A percentile compares a stretch with the other conserved stretches of the same genome.
Evolutionary conservation across 1,140 invertebrate species (phyloP).

Genomic region (Dysdera silvatica): DNA sequence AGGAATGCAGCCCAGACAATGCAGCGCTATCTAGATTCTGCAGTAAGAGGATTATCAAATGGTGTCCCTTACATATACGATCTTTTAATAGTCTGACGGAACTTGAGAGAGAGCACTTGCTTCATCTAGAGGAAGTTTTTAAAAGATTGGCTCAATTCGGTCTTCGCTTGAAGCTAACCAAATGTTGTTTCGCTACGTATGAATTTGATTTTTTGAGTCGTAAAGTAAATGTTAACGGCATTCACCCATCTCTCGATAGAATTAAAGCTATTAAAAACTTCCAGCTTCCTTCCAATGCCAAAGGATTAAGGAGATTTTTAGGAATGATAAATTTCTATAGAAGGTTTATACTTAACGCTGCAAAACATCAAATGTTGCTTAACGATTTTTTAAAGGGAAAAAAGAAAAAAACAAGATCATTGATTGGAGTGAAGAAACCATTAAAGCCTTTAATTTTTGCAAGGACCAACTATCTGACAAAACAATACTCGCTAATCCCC

Average conservation of each 20-base stretch:
- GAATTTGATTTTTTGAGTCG: slow-evolving; percentile 1
- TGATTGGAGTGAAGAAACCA: not conserved
- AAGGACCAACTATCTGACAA: not conserved
- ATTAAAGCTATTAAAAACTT: not conserved
- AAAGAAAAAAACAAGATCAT: not conserved
- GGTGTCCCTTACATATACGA: not conserved
- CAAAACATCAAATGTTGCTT: not conserved
- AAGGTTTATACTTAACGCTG: not conserved
- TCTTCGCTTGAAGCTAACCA: not conserved
- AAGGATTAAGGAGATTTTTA: not conserved
- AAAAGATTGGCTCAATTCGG: not conserved
- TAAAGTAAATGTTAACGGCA: not conserved
- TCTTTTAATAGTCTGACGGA: not conserved
- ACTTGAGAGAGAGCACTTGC: not conserved
- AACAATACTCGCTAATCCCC: not conserved
- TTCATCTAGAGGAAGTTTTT: not conserved
- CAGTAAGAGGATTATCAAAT: not conserved
- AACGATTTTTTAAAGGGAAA: not conserved
- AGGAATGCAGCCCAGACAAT: not conserved
- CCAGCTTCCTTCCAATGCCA: not conserved
- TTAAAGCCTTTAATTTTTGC: not conserved
- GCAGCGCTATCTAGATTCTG: not conserved
- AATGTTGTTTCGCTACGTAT: not conserved
- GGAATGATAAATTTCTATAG: not conserved
- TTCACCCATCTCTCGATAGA: not conserved